Evolutionary conservation across 2,888 invertebrate species (phyloP).

Genomic region (Nemotelus pantherinus): DNA sequence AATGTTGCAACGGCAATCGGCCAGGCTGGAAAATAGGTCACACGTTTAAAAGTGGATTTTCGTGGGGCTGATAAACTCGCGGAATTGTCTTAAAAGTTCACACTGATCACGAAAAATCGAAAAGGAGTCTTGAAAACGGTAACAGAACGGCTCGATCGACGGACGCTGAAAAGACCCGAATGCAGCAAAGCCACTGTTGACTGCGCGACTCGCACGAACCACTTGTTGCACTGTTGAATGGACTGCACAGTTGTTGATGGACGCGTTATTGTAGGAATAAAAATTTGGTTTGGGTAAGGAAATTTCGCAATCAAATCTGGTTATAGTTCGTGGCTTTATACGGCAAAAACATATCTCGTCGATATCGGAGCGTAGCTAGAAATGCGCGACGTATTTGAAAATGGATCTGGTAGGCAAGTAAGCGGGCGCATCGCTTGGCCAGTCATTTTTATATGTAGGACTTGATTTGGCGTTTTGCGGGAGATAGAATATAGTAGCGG

Average conservation of each 20-base stretch:
- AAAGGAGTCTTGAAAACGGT: too few relatives aligned
- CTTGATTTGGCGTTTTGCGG: conserved; percentile 35
- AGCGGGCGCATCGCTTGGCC: conserved; percentile 44
- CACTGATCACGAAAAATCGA: too few relatives aligned
- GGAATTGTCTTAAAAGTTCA: too few relatives aligned
- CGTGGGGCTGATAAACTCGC: too few relatives aligned
- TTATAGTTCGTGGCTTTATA: conserved; percentile 20
- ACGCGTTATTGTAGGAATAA: conserved; percentile 27
- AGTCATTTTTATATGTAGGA: conserved; percentile 47
- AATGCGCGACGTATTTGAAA: conserved; percentile 13
- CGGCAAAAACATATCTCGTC: conserved; percentile 19
- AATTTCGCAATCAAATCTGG: conserved; percentile 42
- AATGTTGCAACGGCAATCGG: too few relatives aligned
- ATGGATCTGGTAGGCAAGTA: conserved; percentile 43
- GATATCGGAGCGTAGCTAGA: background rate
- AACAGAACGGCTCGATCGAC: too few relatives aligned
- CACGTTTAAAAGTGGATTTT: too few relatives aligned
- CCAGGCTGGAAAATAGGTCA: too few relatives aligned
- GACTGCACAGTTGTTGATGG: conserved; percentile 12
- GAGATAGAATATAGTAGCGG: conserved; percentile 36
- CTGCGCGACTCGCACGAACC: background rate
- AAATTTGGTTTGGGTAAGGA: conserved; percentile 35
- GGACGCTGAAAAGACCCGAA: too few relatives aligned
- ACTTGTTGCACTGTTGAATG: conserved; percentile 14
- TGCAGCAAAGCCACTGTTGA: too few relatives aligned